A percentile compares a stretch with the other conserved stretches of the same genome.
These are phyloP conservation scores for Papilio demoleus DNA, from an alignment of 2,888 invertebrate genomes.

Conservation along the genomic window DNA sequence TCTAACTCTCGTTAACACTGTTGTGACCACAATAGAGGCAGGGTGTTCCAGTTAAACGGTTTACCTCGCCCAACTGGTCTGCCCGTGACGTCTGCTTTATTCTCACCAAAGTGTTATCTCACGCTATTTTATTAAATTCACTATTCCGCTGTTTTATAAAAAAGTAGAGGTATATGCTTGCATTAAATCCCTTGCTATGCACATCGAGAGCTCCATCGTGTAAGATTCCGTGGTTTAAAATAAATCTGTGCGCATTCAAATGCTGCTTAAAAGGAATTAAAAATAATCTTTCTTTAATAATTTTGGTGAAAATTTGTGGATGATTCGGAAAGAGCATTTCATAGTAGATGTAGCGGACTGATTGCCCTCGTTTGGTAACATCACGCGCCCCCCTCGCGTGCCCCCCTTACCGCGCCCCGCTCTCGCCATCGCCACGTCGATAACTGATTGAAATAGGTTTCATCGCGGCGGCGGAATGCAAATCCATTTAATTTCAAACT, in stretches of 20 bases:
- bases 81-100: constrained; percentile 41
- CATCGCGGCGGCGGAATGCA: constrained; percentile 30
- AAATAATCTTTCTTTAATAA: neutral
- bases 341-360: constrained; percentile 40
- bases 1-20: constrained; percentile 4
- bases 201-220: neutral
- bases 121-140: constrained; percentile 9
- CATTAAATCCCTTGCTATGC: neutral
- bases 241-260: neutral
- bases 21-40: constrained; percentile 30
- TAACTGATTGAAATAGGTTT: constrained; percentile 37
- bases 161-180: neutral
- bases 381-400: constrained; percentile 46
- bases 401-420: constrained; percentile 16
- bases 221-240: too few species aligned
- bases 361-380: constrained; percentile 66
- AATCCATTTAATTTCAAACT: constrained; percentile 37
- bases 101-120: constrained; percentile 9
- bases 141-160: neutral
- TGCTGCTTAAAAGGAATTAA: neutral
- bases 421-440: constrained; percentile 45
- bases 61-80: constrained; percentile 40
- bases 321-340: constrained; percentile 32
- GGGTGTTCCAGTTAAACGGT: constrained; percentile 45
- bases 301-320: neutral